Conservation (phyloP, 1,140 invertebrate species). For the Zophobas atratus region DNA sequence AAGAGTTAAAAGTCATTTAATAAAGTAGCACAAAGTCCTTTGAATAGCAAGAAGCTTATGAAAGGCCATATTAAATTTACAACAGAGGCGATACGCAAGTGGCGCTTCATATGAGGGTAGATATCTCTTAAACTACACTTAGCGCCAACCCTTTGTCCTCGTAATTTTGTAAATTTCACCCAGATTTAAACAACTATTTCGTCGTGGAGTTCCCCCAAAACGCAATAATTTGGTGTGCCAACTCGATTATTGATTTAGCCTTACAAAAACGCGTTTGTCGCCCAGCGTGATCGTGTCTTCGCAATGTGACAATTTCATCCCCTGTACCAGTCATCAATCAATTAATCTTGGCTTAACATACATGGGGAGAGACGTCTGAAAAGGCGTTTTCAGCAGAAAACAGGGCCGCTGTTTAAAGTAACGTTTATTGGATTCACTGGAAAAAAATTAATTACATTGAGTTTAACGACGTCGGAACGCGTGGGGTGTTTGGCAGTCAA, state of each 20-base stretch:
- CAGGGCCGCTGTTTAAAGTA: constrained; percentile 39
- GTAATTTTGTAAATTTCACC: not conserved
- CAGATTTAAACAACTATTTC: too few relatives aligned
- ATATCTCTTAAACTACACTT: constrained; percentile 1
- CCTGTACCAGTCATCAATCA: constrained; percentile 46
- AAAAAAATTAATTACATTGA: constrained; percentile 47
- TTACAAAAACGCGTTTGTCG: constrained; percentile 17
- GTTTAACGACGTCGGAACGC: constrained; percentile 24
- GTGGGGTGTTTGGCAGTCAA: constrained; percentile 16
- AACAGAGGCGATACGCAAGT: constrained; percentile 6
- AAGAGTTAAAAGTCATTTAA: constrained; percentile 17
- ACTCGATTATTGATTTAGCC: constrained; percentile 21
- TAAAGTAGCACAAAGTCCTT: constrained; percentile 24
- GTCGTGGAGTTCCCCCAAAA: not conserved
- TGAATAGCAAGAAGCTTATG: constrained; percentile 21
- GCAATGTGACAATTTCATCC: constrained; percentile 47
- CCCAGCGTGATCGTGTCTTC: constrained; percentile 32
- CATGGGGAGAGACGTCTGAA: constrained; percentile 43
- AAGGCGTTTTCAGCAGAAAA: constrained; percentile 44
- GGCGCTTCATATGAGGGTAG: constrained; percentile 8
- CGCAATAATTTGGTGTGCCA: not conserved
- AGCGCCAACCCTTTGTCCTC: too few relatives aligned
- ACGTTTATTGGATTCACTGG: constrained; percentile 4
- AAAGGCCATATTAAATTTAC: constrained; percentile 26
- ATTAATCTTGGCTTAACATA: constrained; percentile 49